phyloP scores from a whole-genome alignment of 2,113 vertebrate genomes.

The Xenopus tropicalis region DNA sequence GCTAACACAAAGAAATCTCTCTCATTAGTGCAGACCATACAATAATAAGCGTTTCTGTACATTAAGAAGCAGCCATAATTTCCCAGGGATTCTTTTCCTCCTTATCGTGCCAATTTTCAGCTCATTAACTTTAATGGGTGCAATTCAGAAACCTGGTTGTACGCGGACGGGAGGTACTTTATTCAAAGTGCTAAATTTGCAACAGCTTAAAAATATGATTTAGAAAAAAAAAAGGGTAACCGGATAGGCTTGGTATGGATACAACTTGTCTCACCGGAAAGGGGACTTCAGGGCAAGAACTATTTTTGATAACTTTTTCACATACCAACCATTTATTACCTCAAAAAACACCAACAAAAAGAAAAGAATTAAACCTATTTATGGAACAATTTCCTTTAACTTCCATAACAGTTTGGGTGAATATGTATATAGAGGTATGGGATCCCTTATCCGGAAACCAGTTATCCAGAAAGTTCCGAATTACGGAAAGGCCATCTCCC shows the following conservation, averaged over 20 bases:
- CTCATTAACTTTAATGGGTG: not conserved
- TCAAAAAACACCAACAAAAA: too few species aligned
- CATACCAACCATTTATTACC: too few species aligned
- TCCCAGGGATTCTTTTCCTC: not conserved
- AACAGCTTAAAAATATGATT: not conserved
- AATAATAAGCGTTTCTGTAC: not conserved
- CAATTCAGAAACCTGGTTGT: constrained; percentile 2
- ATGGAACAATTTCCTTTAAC: too few species aligned
- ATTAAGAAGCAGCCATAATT: constrained; percentile 1
- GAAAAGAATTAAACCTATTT: too few species aligned
- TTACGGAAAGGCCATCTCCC: too few species aligned
- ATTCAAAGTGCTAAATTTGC: not conserved
- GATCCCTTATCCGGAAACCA: too few species aligned
- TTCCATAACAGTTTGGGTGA: too few species aligned
- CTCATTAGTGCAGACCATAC: not conserved
- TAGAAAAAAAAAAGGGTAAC: not conserved
- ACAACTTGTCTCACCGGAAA: too few species aligned
- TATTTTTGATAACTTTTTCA: too few species aligned
- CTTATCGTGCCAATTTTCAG: constrained; percentile 1
- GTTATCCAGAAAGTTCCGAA: too few species aligned
- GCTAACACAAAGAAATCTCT: not conserved
- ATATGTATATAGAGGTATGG: too few species aligned
- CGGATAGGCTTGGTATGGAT: not conserved
- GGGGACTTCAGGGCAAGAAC: too few species aligned
- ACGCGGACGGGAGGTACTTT: not conserved